Base-by-base conservation (phyloP, 1,140 invertebrate genomes). In the Danaus melanippus region DNA sequence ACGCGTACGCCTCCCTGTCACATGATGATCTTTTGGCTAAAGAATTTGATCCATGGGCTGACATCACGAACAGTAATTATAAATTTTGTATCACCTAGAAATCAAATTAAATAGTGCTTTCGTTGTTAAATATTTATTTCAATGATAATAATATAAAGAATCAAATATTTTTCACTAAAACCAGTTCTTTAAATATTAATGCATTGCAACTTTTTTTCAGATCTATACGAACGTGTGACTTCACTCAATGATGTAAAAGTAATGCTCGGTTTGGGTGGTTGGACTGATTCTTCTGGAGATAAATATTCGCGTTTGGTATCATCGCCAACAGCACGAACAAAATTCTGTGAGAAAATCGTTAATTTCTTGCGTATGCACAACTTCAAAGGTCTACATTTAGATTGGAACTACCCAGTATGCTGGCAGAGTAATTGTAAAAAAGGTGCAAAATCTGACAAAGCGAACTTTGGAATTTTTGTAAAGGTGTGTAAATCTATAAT, bases 401-500 rank as follows among this genome's bases (percentile, higher is more conserved):
- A 97, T 63, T 97, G 96, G 96, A 95, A 96, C 72, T 97, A 96
- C 77, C 96, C 95, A 0, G 92, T 93, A 46, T 97, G 96, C 64
- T 96, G 95, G 95, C 95, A 97, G 64, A 95, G 93, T 68, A 92
- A 96, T 69, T 97, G 95, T 74, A 91, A 91, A 11, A 93, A 92
- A 58, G 95, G 95, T 8, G 92, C 93, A 0, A 87, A 88, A 0
- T 90, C 90, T 1, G 96, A 97, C 69, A 93, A 90, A 71, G 87
- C 90, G 0, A 95, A 95, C 69, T 95, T 94, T 59, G 91, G 91
- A 2, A 91, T 92, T 78, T 82, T 97, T 1, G 82, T 96, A 8
- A 88, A 91, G 87, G 92, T 92, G 82, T 58, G 53, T 48, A 48
- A 53, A 40, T 40, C 17, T 15, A 32, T 32, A 32, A 32, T 32